Conservation (phyloP, 2,113 vertebrate genomes). For the Syngnathus scovelli region DNA sequence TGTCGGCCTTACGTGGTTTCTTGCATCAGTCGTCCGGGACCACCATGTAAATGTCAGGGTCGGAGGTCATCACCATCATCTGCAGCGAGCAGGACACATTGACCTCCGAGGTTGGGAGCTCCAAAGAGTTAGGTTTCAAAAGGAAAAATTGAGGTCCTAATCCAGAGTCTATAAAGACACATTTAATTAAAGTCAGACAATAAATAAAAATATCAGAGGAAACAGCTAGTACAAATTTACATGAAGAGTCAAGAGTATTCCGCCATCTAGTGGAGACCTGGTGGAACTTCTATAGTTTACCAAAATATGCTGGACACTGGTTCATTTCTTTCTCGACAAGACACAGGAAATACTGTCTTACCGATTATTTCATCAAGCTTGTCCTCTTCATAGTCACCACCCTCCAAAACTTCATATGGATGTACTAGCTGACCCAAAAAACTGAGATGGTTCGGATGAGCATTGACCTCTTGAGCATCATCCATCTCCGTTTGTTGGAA, state of each 20-base stretch:
- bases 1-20: slow-evolving; percentile 29
- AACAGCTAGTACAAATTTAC: too few species aligned
- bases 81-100: slow-evolving; percentile 34
- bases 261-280: too few species aligned
- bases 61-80: slow-evolving; percentile 29
- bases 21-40: slow-evolving; percentile 47
- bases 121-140: slow-evolving; percentile 29
- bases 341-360: slow-evolving; percentile 1
- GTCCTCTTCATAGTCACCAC: not conserved
- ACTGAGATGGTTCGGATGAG: slow-evolving; percentile 12
- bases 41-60: slow-evolving; percentile 41
- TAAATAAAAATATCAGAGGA: not conserved
- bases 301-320: too few species aligned
- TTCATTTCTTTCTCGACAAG: not conserved
- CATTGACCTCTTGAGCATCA: not conserved
- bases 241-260: too few species aligned
- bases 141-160: slow-evolving; percentile 42
- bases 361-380: slow-evolving; percentile 23
- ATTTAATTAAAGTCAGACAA: not conserved
- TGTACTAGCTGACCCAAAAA: not conserved
- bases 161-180: slow-evolving; percentile 28
- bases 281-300: too few species aligned
- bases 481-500: not conserved
- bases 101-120: slow-evolving; percentile 20
- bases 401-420: not conserved